These are phyloP conservation scores for Apis florea DNA, from an alignment of 1,140 invertebrate genomes.

Conservation along the genomic window DNA sequence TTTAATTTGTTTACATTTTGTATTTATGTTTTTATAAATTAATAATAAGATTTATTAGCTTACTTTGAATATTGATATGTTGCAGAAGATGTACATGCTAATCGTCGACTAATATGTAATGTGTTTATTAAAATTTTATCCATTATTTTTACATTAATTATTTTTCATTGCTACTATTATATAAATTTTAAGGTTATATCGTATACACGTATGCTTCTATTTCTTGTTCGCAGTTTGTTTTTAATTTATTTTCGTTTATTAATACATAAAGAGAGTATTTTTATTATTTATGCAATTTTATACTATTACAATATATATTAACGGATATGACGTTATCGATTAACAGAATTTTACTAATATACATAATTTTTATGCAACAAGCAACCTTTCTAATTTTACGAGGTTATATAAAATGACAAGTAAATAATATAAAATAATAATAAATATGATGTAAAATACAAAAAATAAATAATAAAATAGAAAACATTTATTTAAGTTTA, in stretches of 20 bases:
- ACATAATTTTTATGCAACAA: too few species aligned
- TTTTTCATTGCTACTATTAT: background rate
- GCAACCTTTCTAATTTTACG: background rate
- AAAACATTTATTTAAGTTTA: background rate
- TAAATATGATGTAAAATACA: background rate
- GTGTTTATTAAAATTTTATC: conserved; percentile 66
- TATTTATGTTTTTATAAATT: background rate
- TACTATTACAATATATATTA: background rate
- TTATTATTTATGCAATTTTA: background rate
- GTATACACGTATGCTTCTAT: too few species aligned
- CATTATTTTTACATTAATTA: conserved; percentile 46
- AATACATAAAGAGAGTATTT: background rate
- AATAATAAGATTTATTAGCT: conserved; percentile 12
- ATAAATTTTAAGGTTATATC: background rate
- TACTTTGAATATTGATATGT: conserved; percentile 62
- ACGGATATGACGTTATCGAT: background rate
- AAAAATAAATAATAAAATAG: background rate
- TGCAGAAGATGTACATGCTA: conserved; percentile 34
- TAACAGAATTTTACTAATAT: background rate
- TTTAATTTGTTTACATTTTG: background rate
- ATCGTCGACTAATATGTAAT: conserved; percentile 37
- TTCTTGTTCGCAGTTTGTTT: too few species aligned
- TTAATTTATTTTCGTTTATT: too few species aligned
- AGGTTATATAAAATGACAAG: background rate
- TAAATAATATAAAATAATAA: background rate